phyloP scores from a whole-genome alignment of 2,113 vertebrate species.

The Galemys pyrenaicus region DNA sequence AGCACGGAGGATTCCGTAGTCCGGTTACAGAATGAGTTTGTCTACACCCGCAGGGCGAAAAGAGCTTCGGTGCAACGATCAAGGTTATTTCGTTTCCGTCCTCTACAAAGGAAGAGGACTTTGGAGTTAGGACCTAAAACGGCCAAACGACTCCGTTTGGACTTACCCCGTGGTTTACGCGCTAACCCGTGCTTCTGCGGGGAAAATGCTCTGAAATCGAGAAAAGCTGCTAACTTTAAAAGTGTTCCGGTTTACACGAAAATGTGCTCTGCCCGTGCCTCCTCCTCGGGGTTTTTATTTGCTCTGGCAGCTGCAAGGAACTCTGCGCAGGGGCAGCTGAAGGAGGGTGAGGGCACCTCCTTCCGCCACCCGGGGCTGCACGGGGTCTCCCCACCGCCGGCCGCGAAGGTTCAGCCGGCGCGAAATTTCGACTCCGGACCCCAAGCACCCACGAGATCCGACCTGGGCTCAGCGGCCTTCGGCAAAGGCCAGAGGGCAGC shows the following conservation, averaged over 20 bases:
- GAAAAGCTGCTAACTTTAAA: not conserved
- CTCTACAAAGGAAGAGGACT: not conserved
- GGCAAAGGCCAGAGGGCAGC: not conserved
- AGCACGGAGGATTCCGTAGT: not conserved
- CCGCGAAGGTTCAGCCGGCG: too few species aligned
- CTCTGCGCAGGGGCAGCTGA: not conserved
- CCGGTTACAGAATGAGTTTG: not conserved
- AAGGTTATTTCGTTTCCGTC: not conserved
- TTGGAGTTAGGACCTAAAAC: not conserved
- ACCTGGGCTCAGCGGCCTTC: not conserved
- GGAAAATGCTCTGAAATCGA: not conserved
- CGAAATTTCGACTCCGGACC: not conserved
- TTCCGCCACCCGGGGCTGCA: rapidly evolving
- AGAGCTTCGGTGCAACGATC: too few species aligned
- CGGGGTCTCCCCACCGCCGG: too few species aligned
- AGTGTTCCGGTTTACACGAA: not conserved
- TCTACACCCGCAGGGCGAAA: not conserved
- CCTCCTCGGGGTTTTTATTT: not conserved
- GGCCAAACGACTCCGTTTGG: not conserved
- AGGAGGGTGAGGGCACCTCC: not conserved
- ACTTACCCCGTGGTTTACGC: not conserved
- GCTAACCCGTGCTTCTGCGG: not conserved
- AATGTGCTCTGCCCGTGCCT: not conserved
- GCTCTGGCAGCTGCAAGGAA: not conserved
- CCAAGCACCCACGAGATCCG: rapidly evolving